phyloP scores from a whole-genome alignment of 2,113 vertebrate species.

The Clarias macrocephalus region DNA sequence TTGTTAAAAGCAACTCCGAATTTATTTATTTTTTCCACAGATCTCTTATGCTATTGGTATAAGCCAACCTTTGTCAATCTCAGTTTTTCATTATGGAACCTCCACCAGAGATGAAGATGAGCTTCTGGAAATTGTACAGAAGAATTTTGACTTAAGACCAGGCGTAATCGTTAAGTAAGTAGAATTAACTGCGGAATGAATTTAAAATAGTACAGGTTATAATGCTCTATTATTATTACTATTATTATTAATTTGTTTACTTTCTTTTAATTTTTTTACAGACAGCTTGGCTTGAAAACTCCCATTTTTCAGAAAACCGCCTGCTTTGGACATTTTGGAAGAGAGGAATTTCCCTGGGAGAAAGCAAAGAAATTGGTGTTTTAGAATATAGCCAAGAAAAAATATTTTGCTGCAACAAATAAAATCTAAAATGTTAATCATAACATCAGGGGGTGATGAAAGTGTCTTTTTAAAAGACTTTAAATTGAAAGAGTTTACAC shows the following conservation, averaged over 20 bases:
- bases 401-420: background rate
- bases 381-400: slow-evolving; percentile 44
- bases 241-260: background rate
- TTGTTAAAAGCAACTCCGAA: background rate
- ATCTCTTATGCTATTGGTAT: slow-evolving; percentile 73
- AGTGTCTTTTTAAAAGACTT: background rate
- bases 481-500: background rate
- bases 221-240: too few relatives aligned
- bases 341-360: slow-evolving; percentile 75
- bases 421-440: background rate
- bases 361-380: slow-evolving; percentile 68
- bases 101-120: slow-evolving; percentile 70
- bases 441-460: background rate
- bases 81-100: slow-evolving; percentile 74
- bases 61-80: slow-evolving; percentile 72
- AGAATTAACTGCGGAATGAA: background rate
- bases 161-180: slow-evolving; percentile 73
- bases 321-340: slow-evolving; percentile 76
- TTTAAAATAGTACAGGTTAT: background rate
- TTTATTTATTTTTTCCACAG: slow-evolving; percentile 54
- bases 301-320: slow-evolving; percentile 75
- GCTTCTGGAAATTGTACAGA: slow-evolving; percentile 71
- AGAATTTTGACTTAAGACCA: slow-evolving; percentile 76
- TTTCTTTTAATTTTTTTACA: slow-evolving; percentile 45
- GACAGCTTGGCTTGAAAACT: slow-evolving; percentile 70